phyloP scores from a whole-genome alignment of 2,113 vertebrate genomes.

The Sclerurus mexicanus region DNA sequence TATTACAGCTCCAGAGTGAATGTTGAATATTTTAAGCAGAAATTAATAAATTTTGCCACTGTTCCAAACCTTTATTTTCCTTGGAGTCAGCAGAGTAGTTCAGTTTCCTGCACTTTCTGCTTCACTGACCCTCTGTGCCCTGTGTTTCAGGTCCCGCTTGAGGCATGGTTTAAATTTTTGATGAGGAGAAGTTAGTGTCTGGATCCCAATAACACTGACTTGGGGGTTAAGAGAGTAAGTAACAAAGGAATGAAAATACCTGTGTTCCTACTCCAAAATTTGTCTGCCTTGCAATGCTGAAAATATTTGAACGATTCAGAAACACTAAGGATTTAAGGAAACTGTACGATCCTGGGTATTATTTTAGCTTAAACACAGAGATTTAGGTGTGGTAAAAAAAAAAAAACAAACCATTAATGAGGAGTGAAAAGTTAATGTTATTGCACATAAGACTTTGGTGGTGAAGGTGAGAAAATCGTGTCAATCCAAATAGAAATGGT shows the following conservation, averaged over 20 bases:
- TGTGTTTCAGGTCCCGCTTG: background rate
- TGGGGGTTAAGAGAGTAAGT: background rate
- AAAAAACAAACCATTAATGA: background rate
- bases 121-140: background rate
- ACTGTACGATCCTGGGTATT: background rate
- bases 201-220: background rate
- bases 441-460: background rate
- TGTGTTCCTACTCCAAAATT: background rate
- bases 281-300: background rate
- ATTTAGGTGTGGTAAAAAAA: background rate
- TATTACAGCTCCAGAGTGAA: background rate
- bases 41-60: conserved; percentile 33
- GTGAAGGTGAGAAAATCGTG: background rate
- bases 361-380: background rate
- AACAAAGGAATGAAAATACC: background rate
- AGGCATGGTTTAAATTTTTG: conserved; percentile 6
- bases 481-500: background rate
- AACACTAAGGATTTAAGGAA: background rate
- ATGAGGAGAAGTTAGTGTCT: background rate
- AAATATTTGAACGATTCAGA: background rate
- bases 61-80: background rate
- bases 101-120: background rate
- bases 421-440: background rate
- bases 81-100: background rate
- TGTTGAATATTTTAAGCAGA: conserved; percentile 20